Conservation (phyloP, 2,888 invertebrate genomes). For the Homarus gammarus region DNA sequence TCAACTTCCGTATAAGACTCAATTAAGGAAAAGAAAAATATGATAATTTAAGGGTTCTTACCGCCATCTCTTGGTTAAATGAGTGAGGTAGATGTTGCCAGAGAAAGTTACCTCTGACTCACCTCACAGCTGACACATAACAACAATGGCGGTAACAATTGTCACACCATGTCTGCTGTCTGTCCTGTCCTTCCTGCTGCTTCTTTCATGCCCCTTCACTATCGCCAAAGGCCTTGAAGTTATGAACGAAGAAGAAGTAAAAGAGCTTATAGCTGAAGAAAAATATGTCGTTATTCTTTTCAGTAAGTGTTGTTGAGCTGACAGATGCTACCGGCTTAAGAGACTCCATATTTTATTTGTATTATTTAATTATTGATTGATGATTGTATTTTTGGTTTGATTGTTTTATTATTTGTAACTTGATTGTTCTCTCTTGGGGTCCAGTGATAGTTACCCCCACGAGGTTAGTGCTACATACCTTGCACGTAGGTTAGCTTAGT, state of each 20-base stretch:
- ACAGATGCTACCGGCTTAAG: background rate
- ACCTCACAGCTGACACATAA: too few species aligned
- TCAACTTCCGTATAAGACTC: too few species aligned
- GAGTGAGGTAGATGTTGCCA: too few species aligned
- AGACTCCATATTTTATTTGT: background rate
- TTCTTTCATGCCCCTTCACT: background rate
- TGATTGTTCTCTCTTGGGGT: background rate
- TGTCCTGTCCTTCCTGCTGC: background rate
- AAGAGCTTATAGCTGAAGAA: conserved; percentile 87
- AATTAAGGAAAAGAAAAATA: too few species aligned
- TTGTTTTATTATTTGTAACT: background rate
- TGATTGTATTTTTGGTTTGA: background rate
- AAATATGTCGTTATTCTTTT: conserved; percentile 90
- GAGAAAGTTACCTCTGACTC: too few species aligned
- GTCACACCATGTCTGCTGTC: background rate
- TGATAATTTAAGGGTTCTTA: too few species aligned
- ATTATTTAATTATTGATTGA: background rate
- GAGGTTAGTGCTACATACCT: background rate
- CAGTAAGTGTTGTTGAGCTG: conserved; percentile 83
- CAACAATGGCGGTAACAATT: conserved; percentile 21
- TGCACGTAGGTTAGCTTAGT: background rate
- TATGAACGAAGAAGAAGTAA: conserved; percentile 88
- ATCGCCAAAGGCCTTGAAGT: conserved; percentile 80
- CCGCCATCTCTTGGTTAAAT: too few species aligned
- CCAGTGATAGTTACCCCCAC: background rate